Conservation (phyloP, 2,888 invertebrate genomes). For the Empis stercorea region DNA sequence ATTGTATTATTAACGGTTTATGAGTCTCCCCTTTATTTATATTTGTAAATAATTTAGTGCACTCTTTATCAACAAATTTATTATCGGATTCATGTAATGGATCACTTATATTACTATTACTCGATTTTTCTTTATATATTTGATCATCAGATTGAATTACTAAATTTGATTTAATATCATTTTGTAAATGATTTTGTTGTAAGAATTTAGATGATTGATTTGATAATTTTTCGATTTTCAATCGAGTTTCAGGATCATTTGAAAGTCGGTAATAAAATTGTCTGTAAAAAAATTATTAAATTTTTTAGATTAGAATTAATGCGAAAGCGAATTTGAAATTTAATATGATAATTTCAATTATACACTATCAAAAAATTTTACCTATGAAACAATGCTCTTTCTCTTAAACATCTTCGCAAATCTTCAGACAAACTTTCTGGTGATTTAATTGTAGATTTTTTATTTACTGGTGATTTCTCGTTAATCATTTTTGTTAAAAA, state of each 20-base stretch:
- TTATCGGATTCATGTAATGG: too few species aligned
- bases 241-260: neutral
- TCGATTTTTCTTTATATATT: too few species aligned
- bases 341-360: neutral
- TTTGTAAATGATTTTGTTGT: neutral
- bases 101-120: neutral
- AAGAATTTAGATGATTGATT: neutral
- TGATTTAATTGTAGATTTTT: neutral
- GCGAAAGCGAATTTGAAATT: too few species aligned
- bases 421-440: conserved; percentile 1
- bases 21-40: too few species aligned
- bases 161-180: neutral
- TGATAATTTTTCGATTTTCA: neutral
- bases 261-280: neutral
- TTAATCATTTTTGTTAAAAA: too few species aligned
- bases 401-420: conserved; percentile 2
- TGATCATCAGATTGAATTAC: neutral
- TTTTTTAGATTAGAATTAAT: too few species aligned
- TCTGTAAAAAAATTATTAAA: too few species aligned
- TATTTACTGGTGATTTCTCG: neutral
- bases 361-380: neutral
- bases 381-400: conserved; percentile 5
- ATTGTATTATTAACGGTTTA: too few species aligned
- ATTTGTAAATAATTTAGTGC: too few species aligned
- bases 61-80: too few species aligned